These are phyloP conservation scores for Aphelocoma coerulescens DNA, from an alignment of 2,113 vertebrate species.

Conservation along the genomic window DNA sequence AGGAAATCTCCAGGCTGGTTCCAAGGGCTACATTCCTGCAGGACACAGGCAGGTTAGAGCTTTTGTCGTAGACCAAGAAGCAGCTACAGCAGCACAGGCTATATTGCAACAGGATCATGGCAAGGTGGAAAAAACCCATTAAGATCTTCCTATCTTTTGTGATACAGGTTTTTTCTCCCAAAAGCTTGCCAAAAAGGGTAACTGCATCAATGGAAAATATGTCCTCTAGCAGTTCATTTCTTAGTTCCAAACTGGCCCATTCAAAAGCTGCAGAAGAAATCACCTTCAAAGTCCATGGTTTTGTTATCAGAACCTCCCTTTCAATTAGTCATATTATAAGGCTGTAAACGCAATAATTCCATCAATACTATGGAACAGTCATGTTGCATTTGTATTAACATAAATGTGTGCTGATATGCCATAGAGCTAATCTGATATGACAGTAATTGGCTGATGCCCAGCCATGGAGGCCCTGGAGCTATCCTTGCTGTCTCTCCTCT, in stretches of 20 bases:
- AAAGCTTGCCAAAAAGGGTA: neutral
- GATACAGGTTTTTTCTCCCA: neutral
- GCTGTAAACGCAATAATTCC: constrained; percentile 39
- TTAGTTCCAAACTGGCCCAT: neutral
- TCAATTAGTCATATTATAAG: constrained; percentile 17
- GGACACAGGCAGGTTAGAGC: neutral
- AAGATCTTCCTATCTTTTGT: neutral
- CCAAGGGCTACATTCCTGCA: neutral
- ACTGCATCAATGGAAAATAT: neutral
- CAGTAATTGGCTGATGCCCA: constrained; percentile 35
- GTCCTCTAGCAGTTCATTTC: neutral
- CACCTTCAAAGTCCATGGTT: neutral
- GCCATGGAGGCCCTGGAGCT: constrained; percentile 11
- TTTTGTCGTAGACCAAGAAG: neutral
- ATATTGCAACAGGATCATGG: neutral
- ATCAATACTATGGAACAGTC: constrained; percentile 44
- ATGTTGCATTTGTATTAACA: constrained; percentile 30
- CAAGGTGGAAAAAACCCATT: neutral
- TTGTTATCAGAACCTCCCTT: constrained; percentile 19
- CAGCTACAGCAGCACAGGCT: neutral
- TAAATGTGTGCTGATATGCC: constrained; percentile 33
- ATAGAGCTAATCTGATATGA: constrained; percentile 43
- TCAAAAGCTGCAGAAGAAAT: neutral
- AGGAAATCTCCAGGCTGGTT: neutral
- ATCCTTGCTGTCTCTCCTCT: neutral